Conservation (phyloP, 2,888 invertebrate species). For the Allygus modestus region DNA sequence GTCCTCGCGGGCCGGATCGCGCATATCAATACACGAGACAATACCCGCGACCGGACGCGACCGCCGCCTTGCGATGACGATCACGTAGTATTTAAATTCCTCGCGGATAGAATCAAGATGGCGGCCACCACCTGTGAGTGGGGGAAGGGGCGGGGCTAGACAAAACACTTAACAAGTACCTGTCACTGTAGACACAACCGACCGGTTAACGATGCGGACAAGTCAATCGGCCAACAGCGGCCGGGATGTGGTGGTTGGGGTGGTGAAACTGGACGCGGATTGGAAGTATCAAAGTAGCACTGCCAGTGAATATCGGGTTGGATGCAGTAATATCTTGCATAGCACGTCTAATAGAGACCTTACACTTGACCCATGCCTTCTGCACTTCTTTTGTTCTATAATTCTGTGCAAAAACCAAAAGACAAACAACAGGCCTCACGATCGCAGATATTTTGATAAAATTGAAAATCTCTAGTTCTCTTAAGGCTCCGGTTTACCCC, state of each 20-base stretch:
- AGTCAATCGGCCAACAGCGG: slow-evolving; percentile 8
- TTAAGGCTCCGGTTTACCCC: too few relatives aligned
- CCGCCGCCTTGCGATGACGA: slow-evolving; percentile 13
- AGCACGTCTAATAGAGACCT: too few relatives aligned
- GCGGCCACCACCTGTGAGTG: slow-evolving; percentile 13
- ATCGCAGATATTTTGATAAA: too few relatives aligned
- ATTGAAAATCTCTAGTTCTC: too few relatives aligned
- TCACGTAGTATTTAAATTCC: slow-evolving; percentile 46
- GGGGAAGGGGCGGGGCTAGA: slow-evolving; percentile 48
- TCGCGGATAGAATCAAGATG: slow-evolving; percentile 43
- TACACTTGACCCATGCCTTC: too few relatives aligned
- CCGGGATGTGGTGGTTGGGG: too few relatives aligned
- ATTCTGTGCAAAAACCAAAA: too few relatives aligned
- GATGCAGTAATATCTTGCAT: too few relatives aligned
- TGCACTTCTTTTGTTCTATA: too few relatives aligned
- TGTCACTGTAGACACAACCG: slow-evolving; percentile 17
- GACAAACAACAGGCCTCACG: too few relatives aligned
- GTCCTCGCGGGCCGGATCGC: neutral
- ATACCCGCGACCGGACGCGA: slow-evolving; percentile 37
- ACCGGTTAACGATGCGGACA: neutral
- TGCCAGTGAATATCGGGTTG: neutral
- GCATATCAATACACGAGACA: slow-evolving; percentile 30
- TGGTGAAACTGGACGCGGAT: neutral
- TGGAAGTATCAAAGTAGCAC: neutral
- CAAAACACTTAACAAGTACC: slow-evolving; percentile 40